Evolutionary conservation across 2,888 invertebrate species (phyloP).

Genomic region (Hanleya hanleyi): DNA sequence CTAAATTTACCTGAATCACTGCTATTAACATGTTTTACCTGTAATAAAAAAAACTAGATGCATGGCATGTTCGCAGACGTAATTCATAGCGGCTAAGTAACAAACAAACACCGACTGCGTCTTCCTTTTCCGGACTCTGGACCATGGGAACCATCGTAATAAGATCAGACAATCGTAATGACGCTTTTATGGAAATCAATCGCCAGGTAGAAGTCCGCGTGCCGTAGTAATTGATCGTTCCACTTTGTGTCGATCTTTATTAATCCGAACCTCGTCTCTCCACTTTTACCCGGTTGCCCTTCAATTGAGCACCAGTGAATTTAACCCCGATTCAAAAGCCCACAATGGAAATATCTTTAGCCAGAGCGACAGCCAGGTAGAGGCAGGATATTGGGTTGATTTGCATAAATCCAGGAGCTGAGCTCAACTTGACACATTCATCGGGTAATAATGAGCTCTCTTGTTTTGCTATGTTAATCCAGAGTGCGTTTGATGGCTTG

Average conservation of each 20-base stretch:
- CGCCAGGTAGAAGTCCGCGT: background rate
- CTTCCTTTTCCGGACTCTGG: too few species aligned
- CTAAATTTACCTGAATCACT: too few species aligned
- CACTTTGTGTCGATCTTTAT: background rate
- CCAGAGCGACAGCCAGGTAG: too few species aligned
- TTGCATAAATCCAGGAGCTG: background rate
- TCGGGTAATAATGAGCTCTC: background rate
- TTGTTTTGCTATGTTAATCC: background rate
- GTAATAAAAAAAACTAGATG: too few species aligned
- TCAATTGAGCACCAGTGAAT: background rate
- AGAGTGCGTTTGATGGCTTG: background rate
- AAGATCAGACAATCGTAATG: background rate
- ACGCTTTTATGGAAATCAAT: background rate
- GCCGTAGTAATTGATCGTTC: background rate
- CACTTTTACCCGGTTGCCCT: background rate
- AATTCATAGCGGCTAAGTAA: too few species aligned
- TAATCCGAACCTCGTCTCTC: background rate
- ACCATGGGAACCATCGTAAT: too few species aligned
- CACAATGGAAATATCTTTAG: too few species aligned
- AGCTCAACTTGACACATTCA: constrained; percentile 3
- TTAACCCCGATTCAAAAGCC: background rate
- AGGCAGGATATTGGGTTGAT: background rate
- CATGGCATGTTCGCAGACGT: too few species aligned
- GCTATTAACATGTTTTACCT: too few species aligned
- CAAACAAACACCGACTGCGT: too few species aligned